Conservation (phyloP, 2,797 vertebrate species). For the Sebastes minor region DNA sequence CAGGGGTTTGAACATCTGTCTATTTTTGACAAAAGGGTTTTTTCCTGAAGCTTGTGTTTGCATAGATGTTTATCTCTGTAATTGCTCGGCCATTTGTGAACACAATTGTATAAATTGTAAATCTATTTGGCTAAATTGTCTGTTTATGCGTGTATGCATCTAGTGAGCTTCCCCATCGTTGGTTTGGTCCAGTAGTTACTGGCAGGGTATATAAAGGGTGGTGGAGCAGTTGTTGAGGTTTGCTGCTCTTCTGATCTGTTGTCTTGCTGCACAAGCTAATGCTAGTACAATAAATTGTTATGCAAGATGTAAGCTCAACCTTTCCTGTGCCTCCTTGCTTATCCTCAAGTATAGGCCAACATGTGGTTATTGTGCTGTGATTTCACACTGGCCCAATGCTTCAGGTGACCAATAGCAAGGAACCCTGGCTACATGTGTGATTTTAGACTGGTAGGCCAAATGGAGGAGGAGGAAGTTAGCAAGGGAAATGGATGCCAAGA, state of each 20-base stretch:
- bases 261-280: no score
- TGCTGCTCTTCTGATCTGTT: background rate
- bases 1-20: background rate
- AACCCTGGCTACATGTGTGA: background rate
- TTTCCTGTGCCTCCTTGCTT: background rate
- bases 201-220: background rate
- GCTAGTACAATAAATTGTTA: background rate
- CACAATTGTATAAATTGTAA: background rate
- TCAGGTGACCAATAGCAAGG: background rate
- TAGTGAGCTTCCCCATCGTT: background rate
- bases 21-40: background rate
- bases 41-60: background rate
- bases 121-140: background rate
- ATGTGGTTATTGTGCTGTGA: background rate
- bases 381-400: background rate
- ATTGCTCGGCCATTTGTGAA: fast-evolving
- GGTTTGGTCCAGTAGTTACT: background rate
- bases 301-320: background rate
- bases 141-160: background rate
- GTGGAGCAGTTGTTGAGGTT: fast-evolving
- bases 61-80: background rate
- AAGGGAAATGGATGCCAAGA: background rate
- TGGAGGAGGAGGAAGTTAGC: background rate
- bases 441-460: background rate
- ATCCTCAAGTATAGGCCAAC: background rate